Percentiles rank a stretch among this genome's conserved stretches.
Evolutionary conservation across 1,140 invertebrate species (phyloP).

Genomic region (Sycophila sp.): DNA sequence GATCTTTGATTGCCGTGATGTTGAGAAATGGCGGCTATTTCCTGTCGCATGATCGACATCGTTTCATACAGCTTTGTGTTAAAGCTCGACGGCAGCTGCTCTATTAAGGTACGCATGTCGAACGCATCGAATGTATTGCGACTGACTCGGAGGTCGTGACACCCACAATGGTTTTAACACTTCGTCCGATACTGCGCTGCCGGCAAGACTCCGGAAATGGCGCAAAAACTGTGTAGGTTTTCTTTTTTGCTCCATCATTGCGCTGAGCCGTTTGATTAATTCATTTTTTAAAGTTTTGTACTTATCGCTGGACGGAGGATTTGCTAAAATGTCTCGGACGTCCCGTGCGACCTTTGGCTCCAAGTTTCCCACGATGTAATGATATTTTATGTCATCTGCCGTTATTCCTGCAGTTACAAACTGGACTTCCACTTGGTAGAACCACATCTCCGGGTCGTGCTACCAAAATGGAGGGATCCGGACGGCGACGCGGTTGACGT

Average conservation of each 20-base stretch:
- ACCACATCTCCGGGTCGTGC: not conserved
- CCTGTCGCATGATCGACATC: not conserved
- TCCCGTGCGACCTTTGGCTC: not conserved
- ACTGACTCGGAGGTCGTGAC: slow-evolving; percentile 27
- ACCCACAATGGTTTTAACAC: slow-evolving; percentile 39
- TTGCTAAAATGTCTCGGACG: not conserved
- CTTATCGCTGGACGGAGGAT: not conserved
- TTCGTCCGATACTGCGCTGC: not conserved
- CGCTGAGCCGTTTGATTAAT: slow-evolving; percentile 36
- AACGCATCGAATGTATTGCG: not conserved
- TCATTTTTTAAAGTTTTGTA: not conserved
- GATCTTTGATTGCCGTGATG: too few relatives aligned
- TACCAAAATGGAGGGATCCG: not conserved
- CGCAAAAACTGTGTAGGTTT: slow-evolving; percentile 51
- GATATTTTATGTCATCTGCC: not conserved
- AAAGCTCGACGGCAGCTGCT: not conserved
- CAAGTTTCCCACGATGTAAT: not conserved
- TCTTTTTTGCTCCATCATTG: too few relatives aligned
- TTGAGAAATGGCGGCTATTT: not conserved
- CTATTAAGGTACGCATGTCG: not conserved
- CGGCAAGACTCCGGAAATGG: slow-evolving; percentile 39
- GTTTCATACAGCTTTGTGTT: too few relatives aligned
- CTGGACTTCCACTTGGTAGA: not conserved
- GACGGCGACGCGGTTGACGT: not conserved
- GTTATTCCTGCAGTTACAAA: not conserved